Evolutionary conservation across 2,888 invertebrate species (phyloP), one percentile per base, ranked within the genome.

Genomic region (Prenolepis imparis): DNA sequence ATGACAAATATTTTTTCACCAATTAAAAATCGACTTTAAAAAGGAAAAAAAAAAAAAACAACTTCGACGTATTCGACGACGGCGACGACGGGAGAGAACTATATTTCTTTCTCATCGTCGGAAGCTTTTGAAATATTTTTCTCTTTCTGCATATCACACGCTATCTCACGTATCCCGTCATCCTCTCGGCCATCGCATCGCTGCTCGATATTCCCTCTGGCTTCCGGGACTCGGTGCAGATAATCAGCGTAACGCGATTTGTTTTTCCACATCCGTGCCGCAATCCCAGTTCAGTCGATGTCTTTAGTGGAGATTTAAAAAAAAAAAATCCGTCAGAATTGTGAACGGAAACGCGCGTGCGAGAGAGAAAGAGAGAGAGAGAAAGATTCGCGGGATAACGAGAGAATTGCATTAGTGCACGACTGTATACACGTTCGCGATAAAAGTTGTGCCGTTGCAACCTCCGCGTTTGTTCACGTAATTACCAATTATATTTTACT

Each of bases 391-490:
- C 70, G 63, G 81, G 66, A 85, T 88, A 88, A 88, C 87, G 83
- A 85, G 87, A 61, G 82, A 86, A 88, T 87, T 73, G 88, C 87
- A 84, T 88, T 88, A 87, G 72, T 63, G 66, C 61, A 57, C 63
- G 73, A 55, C 32, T 44, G 55, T 72, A n/a, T n/a, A 57, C 57
- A 57, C 32, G 72, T 48, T 41, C 36, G 57, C 61, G 75, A 85
- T 83, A 77, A 87, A 83, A 80, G 68, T 81, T 63, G 21, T 12
- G 59, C 68, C 59, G 41, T 75, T 64, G 75, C 63, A 48, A 41
- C 55, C 48, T 64, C 28, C 59, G 64, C 59, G 64, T 66, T 57
- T 78, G 52, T 73, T 81, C 57, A 59, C 64, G 75, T 82, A 81
- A 84, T 83, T 82, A 86, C 61, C 82, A 77, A 84, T 86, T 64